Evolutionary conservation across 1,140 invertebrate species (phyloP).

Genomic region (Luehdorfia chinensis): DNA sequence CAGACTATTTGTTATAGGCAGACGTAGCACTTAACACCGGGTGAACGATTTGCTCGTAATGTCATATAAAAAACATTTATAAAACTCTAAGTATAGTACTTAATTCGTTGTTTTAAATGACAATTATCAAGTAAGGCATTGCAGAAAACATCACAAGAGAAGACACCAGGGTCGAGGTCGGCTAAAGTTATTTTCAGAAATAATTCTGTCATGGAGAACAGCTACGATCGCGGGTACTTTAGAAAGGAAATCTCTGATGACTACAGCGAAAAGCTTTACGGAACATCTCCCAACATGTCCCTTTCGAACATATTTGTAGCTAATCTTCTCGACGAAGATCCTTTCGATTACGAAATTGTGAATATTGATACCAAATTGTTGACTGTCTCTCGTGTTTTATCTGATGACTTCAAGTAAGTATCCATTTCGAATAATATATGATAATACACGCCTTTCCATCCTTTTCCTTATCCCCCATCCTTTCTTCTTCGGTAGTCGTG

Average conservation of each 20-base stretch:
- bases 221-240: constrained; percentile 28
- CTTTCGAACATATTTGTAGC: constrained; percentile 19
- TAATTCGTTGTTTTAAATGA: no score
- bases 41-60: no score
- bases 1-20: no score
- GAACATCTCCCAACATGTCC: constrained; percentile 20
- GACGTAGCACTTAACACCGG: no score
- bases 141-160: constrained; percentile 26
- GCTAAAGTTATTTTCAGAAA: constrained; percentile 44
- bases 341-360: constrained; percentile 64
- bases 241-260: constrained; percentile 37
- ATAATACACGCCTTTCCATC: no score
- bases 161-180: constrained; percentile 18
- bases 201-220: constrained; percentile 21
- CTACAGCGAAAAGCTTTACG: constrained; percentile 35
- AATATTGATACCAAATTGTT: constrained; percentile 53
- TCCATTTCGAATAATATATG: no score
- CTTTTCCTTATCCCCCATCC: no score
- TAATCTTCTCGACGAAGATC: constrained; percentile 46
- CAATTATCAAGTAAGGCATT: no score
- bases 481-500: no score
- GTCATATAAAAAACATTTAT: no score
- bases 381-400: constrained; percentile 32
- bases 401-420: constrained; percentile 37
- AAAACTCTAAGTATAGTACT: no score